Evolutionary conservation across 2,113 vertebrate species (phyloP), one percentile per base, ranked within the genome.

Genomic region (Triplophysa tibetana): DNA sequence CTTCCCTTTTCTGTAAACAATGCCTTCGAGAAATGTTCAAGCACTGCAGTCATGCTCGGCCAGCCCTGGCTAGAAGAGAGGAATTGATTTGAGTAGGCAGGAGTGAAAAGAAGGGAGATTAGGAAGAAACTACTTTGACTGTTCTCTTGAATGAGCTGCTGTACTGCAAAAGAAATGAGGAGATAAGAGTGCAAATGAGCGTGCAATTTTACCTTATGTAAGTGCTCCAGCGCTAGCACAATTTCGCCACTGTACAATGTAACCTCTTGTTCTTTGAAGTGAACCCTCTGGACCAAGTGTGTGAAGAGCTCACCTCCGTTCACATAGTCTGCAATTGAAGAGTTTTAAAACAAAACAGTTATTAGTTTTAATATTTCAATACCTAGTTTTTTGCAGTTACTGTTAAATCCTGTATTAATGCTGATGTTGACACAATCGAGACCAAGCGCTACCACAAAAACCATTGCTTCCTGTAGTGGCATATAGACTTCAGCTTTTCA

Each of bases 221-320:
- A 93, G 84, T 99, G 98, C 77, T 98, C 98, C 11, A 99, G 91
- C 17, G 97, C 98, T 80, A 96, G 89, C 77, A 96, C 96, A 0
- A 98, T 96, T 91, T 99, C 98, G 54, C 98, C 98, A 16, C 94
- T 96, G 85, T 98, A 99, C 88, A 98, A 92, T 41, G 93, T 95
- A 23, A 98, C 98, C 84, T 98, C 97, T 33, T 90, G 92, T 88
- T 98, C 97, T 88, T 95, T 96, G 88, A 98, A 99, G 81, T 91
- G 95, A 77, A 98, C 97, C 92, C 97, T 94, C 88, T 99, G 98
- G 83, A 97, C 98, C 92, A 99, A 93, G 86, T 99, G 98, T 80
- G 98, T 99, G 92, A 99, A 98, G 83, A 98, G 93, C 88, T 98
- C 98, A 67, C 98, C 98, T 73, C 97, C 97, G 74, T 97, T 98